Percentiles rank a stretch among this genome's conserved stretches.
phyloP scores from a whole-genome alignment of 2,113 vertebrate species.

The Phrynocephalus versicolor region DNA sequence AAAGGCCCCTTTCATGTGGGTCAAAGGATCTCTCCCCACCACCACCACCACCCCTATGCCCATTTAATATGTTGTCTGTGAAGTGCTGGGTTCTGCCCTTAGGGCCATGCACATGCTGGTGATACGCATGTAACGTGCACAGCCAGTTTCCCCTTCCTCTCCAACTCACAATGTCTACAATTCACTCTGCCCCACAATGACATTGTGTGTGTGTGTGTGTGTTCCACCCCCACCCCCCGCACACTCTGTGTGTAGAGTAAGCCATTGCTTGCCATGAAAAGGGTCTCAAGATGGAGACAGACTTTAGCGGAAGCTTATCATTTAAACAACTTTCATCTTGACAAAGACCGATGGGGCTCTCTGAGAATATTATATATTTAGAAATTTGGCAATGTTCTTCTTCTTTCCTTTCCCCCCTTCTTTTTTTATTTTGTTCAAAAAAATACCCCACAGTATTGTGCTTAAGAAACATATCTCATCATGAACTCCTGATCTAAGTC shows the following conservation, averaged over 20 bases:
- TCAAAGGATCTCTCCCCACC: conserved; percentile 77
- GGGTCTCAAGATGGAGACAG: conserved; percentile 64
- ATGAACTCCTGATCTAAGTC: conserved; percentile 81
- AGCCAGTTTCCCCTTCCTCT: conserved; percentile 61
- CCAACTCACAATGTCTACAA: conserved; percentile 51
- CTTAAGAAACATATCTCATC: conserved; percentile 77
- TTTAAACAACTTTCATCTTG: conserved; percentile 78
- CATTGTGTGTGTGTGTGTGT: conserved; percentile 12
- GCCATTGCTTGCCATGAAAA: conserved; percentile 67
- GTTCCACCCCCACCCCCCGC: conserved; percentile 51
- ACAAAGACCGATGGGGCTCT: conserved; percentile 77
- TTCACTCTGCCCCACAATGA: conserved; percentile 66
- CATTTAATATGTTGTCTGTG: conserved; percentile 82
- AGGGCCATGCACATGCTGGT: conserved; percentile 73
- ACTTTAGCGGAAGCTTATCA: conserved; percentile 74
- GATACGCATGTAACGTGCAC: conserved; percentile 75
- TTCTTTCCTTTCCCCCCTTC: background rate
- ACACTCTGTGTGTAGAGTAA: conserved; percentile 60
- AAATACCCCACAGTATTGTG: conserved; percentile 52
- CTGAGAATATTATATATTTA: conserved; percentile 82
- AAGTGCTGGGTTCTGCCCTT: conserved; percentile 78
- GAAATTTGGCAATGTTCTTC: conserved; percentile 55
- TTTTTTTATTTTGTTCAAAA: background rate
- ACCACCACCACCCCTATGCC: conserved; percentile 72
- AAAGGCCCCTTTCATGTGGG: conserved; percentile 79